Evolutionary conservation across 2,113 vertebrate genomes (phyloP).

Genomic region (Tachysurus vachellii): DNA sequence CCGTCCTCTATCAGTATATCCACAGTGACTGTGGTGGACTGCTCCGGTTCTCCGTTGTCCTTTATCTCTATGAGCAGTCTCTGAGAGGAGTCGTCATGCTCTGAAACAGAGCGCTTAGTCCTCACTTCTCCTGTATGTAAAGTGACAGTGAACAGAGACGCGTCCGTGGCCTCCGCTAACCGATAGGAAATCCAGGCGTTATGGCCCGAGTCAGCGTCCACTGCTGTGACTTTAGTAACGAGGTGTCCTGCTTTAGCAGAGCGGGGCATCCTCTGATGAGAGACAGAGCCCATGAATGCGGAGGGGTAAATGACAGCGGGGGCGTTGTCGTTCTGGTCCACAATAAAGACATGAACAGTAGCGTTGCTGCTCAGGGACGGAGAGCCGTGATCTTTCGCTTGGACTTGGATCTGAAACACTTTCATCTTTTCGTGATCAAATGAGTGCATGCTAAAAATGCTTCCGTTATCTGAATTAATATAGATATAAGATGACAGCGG

Average conservation of each 20-base stretch:
- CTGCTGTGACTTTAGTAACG: slow-evolving; percentile 82
- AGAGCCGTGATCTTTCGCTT: slow-evolving; percentile 50
- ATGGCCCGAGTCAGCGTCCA: slow-evolving; percentile 83
- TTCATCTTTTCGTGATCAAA: slow-evolving; percentile 52
- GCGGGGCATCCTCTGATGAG: slow-evolving; percentile 73
- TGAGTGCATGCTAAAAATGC: slow-evolving; percentile 49
- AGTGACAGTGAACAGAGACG: slow-evolving; percentile 76
- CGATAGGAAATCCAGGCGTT: slow-evolving; percentile 84
- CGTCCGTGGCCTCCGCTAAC: slow-evolving; percentile 74
- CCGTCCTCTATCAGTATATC: too few relatives aligned
- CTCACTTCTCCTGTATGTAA: slow-evolving; percentile 80
- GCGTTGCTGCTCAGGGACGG: slow-evolving; percentile 62
- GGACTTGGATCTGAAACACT: slow-evolving; percentile 40
- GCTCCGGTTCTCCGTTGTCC: too few relatives aligned
- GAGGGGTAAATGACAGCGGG: slow-evolving; percentile 77
- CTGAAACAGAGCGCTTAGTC: slow-evolving; percentile 70
- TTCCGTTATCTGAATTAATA: slow-evolving; percentile 75
- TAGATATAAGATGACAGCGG: slow-evolving; percentile 76
- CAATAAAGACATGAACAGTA: slow-evolving; percentile 61
- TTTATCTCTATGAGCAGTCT: too few relatives aligned
- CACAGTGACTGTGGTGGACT: too few relatives aligned
- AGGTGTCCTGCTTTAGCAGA: slow-evolving; percentile 78
- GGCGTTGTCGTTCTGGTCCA: slow-evolving; percentile 74
- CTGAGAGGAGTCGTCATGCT: too few relatives aligned
- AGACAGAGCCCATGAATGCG: slow-evolving; percentile 56